A percentile compares a stretch with the other conserved stretches of the same genome.
Conservation (phyloP, 92 coral and sea anemone genomes). For the Metridium senile region DNA sequence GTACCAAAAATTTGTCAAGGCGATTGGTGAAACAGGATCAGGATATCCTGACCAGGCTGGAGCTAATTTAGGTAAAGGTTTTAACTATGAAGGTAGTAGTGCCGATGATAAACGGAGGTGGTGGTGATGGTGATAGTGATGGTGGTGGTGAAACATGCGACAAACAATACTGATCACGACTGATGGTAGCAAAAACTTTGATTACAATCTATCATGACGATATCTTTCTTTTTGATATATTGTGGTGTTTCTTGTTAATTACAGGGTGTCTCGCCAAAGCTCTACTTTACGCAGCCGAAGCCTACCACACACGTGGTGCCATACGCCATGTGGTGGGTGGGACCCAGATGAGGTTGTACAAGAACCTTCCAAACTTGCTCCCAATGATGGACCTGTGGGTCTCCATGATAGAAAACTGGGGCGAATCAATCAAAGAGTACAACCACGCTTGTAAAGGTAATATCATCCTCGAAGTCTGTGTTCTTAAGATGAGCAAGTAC, state of each 20-base stretch:
- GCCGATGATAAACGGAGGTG: too few species aligned
- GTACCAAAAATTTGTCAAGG: constrained; percentile 28
- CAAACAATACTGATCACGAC: too few species aligned
- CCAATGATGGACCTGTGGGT: constrained; percentile 67
- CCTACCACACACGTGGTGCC: constrained; percentile 79
- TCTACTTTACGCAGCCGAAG: constrained; percentile 76
- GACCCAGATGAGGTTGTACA: constrained; percentile 53
- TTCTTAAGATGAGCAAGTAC: constrained; percentile 77
- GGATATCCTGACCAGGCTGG: too few species aligned
- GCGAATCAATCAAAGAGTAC: constrained; percentile 68
- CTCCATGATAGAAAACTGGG: constrained; percentile 90
- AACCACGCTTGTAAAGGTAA: constrained; percentile 14
- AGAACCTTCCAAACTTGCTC: background rate
- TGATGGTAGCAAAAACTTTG: too few species aligned
- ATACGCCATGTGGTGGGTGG: constrained; percentile 78
- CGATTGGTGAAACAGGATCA: background rate
- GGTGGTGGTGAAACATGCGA: too few species aligned
- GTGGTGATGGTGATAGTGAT: too few species aligned
- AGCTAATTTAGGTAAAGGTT: too few species aligned
- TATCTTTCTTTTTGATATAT: too few species aligned
- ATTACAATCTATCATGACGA: too few species aligned
- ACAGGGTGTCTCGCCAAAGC: constrained; percentile 47
- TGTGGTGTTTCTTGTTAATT: constrained; percentile 12
- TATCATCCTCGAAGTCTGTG: constrained; percentile 22
- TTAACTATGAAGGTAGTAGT: too few species aligned